Conservation (phyloP, 1,140 invertebrate species). For the Calosoma granatense region DNA sequence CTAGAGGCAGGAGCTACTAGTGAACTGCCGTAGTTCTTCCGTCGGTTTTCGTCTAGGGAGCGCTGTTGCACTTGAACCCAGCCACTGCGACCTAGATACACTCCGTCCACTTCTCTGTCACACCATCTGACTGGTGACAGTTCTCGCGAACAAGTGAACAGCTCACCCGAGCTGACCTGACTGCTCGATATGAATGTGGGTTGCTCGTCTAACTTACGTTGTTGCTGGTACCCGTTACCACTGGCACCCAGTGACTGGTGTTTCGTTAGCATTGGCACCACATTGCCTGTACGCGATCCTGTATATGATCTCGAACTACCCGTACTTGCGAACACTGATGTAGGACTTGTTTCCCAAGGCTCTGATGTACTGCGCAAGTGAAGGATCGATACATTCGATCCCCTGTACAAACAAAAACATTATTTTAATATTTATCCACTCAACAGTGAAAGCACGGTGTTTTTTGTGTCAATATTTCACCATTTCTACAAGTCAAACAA, state of each 20-base stretch:
- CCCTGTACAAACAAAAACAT: slow-evolving; percentile 35
- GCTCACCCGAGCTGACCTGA: slow-evolving; percentile 35
- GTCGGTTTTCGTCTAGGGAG: slow-evolving; percentile 43
- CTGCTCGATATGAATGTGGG: slow-evolving; percentile 28
- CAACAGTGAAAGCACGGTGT: too few relatives aligned
- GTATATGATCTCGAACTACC: slow-evolving; percentile 22
- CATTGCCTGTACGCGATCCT: slow-evolving; percentile 24
- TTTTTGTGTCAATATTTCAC: too few relatives aligned
- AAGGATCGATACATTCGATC: slow-evolving; percentile 44
- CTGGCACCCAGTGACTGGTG: slow-evolving; percentile 28
- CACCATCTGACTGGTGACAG: slow-evolving; percentile 50
- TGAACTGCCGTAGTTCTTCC: slow-evolving; percentile 31
- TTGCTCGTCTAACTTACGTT: slow-evolving; percentile 3
- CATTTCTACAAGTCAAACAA: too few relatives aligned
- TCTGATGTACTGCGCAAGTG: slow-evolving; percentile 44
- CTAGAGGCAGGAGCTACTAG: slow-evolving; percentile 19
- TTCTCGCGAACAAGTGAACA: slow-evolving; percentile 38
- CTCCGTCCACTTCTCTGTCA: slow-evolving; percentile 47
- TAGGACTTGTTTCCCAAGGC: slow-evolving; percentile 37
- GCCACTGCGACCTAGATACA: slow-evolving; percentile 44
- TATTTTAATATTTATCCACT: slow-evolving; percentile 7
- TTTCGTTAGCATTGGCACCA: slow-evolving; percentile 26
- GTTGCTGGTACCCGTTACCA: background rate
- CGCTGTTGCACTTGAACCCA: slow-evolving; percentile 50
- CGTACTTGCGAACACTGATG: slow-evolving; percentile 17